phyloP scores from a whole-genome alignment of 2,888 invertebrate species.

The Linnaemya vulpina region DNA sequence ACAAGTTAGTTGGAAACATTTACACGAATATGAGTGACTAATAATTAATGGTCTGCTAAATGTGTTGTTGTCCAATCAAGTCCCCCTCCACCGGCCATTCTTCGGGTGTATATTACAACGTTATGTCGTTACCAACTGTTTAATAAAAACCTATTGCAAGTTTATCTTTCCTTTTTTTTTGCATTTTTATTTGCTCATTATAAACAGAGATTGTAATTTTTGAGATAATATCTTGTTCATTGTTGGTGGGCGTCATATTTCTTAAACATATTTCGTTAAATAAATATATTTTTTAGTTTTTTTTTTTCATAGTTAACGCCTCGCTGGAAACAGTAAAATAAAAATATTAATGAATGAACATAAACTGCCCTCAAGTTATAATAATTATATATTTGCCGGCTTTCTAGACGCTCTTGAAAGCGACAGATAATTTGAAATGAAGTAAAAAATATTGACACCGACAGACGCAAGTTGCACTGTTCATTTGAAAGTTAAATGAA shows the following conservation, averaged over 20 bases:
- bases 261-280: not conserved
- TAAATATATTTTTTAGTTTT: constrained; percentile 16
- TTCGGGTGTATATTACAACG: not conserved
- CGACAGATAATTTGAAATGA: constrained; percentile 23
- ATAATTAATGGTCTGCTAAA: constrained; percentile 66
- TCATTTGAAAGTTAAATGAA: not conserved
- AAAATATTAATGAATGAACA: not conserved
- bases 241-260: constrained; percentile 41
- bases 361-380: constrained; percentile 10
- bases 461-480: not conserved
- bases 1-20: constrained; percentile 10
- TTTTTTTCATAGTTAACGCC: constrained; percentile 2
- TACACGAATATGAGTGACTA: constrained; percentile 15
- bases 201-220: not conserved
- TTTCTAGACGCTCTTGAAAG: not conserved
- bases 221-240: not conserved
- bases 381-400: constrained; percentile 23
- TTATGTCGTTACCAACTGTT: constrained; percentile 26
- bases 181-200: constrained; percentile 34
- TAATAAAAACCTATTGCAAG: constrained; percentile 4
- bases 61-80: constrained; percentile 50
- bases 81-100: not conserved
- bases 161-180: not conserved
- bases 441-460: constrained; percentile 2
- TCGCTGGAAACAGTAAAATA: constrained; percentile 3